Evolutionary conservation across 1,140 invertebrate species (phyloP).

Genomic region (Globodera ellingtonae): DNA sequence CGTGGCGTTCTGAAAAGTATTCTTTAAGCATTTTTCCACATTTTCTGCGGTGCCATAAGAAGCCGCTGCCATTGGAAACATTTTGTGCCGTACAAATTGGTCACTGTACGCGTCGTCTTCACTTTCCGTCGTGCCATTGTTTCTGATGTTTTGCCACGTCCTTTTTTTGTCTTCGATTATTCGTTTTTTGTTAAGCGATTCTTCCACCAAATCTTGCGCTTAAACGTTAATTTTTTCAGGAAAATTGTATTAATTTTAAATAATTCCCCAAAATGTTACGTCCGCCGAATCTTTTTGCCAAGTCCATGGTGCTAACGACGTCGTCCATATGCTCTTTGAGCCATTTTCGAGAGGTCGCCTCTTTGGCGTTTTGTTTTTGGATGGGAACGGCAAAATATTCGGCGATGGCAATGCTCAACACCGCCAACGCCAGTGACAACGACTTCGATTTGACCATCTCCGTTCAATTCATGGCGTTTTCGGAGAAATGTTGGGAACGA

Average conservation of each 20-base stretch:
- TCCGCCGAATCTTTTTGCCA: neutral
- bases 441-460: too few relatives aligned
- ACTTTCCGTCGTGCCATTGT: neutral
- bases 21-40: slow-evolving; percentile 12
- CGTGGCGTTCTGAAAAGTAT: slow-evolving; percentile 7
- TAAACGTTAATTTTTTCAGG: neutral
- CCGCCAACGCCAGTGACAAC: neutral
- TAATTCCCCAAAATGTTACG: neutral
- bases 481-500: too few relatives aligned
- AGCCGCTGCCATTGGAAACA: slow-evolving; percentile 44
- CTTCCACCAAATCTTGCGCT: neutral
- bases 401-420: neutral
- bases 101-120: slow-evolving; percentile 1
- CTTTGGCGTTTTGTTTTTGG: neutral
- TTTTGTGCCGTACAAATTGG: slow-evolving; percentile 15
- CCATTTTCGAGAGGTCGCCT: neutral
- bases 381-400: neutral
- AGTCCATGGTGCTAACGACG: neutral
- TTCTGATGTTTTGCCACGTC: neutral
- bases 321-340: neutral
- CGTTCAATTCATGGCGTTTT: too few relatives aligned
- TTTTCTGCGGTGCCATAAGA: slow-evolving; percentile 36
- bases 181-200: neutral
- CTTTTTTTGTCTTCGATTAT: neutral
- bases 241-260: neutral